phyloP scores from a whole-genome alignment of 2,113 vertebrate genomes.

The Lycocorax pyrrhopterus region DNA sequence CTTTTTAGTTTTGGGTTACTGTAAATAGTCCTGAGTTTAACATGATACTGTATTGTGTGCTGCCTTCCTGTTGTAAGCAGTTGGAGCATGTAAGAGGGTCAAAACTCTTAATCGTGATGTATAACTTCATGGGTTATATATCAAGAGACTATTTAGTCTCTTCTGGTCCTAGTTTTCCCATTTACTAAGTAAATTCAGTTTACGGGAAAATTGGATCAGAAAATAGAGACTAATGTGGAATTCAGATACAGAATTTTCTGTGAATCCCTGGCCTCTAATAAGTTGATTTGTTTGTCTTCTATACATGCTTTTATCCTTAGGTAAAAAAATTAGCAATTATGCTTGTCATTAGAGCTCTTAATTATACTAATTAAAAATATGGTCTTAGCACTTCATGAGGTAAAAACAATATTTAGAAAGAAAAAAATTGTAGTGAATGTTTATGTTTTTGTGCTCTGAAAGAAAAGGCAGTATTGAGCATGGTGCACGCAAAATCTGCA shows the following conservation, averaged over 20 bases:
- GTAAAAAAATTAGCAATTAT: background rate
- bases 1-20: background rate
- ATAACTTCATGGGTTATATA: background rate
- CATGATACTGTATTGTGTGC: background rate
- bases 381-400: background rate
- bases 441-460: background rate
- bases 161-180: background rate
- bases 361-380: background rate
- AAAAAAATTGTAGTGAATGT: background rate
- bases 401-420: background rate
- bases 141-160: background rate
- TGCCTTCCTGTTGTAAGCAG: background rate
- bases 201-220: background rate
- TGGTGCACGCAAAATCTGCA: background rate
- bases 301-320: background rate
- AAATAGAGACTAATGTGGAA: background rate
- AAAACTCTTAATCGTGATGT: background rate
- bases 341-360: background rate
- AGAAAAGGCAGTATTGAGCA: background rate
- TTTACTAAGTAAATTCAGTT: background rate
- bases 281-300: background rate
- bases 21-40: background rate
- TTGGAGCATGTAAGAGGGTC: background rate
- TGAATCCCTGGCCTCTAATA: background rate
- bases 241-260: background rate